Base-by-base conservation (phyloP, 1,140 invertebrate genomes). In the Drosophila micromelanica region DNA sequence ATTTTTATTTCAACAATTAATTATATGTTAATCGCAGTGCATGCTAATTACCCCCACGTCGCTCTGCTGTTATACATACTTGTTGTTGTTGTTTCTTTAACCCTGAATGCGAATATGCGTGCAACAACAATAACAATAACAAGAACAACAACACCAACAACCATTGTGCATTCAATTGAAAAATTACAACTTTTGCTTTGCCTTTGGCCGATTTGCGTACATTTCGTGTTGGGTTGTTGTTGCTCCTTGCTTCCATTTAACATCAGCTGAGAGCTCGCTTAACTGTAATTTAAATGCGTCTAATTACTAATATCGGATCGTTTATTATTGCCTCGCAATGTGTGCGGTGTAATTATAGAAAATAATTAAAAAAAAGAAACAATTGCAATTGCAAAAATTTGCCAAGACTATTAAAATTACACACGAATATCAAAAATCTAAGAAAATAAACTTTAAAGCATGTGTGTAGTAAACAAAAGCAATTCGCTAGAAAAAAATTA, bases 11-110 rank as follows among this genome's bases (percentile, higher is more conserved):
- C 81, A 65, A 73, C 85, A 90, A 90, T 90, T 90, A 90, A 90
- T 90, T 90, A 90, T 90, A 90, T 90, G 85, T 90, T 90, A 90
- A 90, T 90, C 80, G 78, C 85, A 85, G 61, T 81, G 80, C 85
- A 90, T 90, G 80, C 86, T 90, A 90, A 90, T 90, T 90, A 90
- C 56, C 75, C 78, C 61, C 27, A 27, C 63, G 35, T 49, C 68
- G 52, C 61, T 45, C 23, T 45, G 11, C 15, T 12, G n/a, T 27
- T 9, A 20, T 7, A 32, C 5, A 12, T 27, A 40, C 43, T 54
- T 13, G 42, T 40, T 60, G 38, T 57, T 71, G 59, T 46, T 55
- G 20, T 51, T 68, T 51, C 38, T 61, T 43, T 76, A 90, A 90
- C 85, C 85, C 85, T 90, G 85, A 90, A 62, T 85, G 68, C 68